Conservation (phyloP, 2,113 vertebrate genomes). For the Chitala chitala region DNA sequence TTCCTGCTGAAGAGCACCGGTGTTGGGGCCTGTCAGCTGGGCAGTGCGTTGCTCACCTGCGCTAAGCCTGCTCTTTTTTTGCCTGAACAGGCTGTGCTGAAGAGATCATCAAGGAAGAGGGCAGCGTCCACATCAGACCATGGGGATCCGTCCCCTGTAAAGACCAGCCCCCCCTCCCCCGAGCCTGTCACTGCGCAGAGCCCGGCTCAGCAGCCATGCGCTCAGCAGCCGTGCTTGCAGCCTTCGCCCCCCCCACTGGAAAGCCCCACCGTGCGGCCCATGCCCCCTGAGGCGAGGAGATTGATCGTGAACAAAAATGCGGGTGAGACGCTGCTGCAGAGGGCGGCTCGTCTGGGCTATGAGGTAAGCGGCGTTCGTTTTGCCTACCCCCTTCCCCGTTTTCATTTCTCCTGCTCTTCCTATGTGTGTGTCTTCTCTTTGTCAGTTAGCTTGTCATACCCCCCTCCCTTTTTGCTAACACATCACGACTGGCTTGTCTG, state of each 20-base stretch:
- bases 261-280: constrained; percentile 75
- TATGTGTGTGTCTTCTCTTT: neutral
- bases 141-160: constrained; percentile 60
- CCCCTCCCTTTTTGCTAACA: neutral
- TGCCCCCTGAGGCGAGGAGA: constrained; percentile 88
- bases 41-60: too few relatives aligned
- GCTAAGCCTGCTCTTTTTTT: neutral
- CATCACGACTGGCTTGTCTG: neutral
- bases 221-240: constrained; percentile 52
- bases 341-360: constrained; percentile 88
- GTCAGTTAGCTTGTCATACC: neutral
- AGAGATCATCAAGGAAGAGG: constrained; percentile 64
- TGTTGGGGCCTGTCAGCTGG: too few relatives aligned
- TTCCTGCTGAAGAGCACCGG: too few relatives aligned
- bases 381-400: neutral
- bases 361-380: constrained; percentile 68
- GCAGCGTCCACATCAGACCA: constrained; percentile 59
- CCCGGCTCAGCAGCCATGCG: constrained; percentile 39
- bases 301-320: constrained; percentile 98
- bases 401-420: neutral
- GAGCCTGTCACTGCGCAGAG: constrained; percentile 57
- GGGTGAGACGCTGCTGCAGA: constrained; percentile 90
- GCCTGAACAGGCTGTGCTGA: constrained; percentile 55
- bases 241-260: constrained; percentile 54
- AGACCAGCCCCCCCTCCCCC: constrained; percentile 53